These are phyloP conservation scores for Eristalinus aeneus DNA, from an alignment of 2,888 invertebrate genomes.

Conservation along the genomic window DNA sequence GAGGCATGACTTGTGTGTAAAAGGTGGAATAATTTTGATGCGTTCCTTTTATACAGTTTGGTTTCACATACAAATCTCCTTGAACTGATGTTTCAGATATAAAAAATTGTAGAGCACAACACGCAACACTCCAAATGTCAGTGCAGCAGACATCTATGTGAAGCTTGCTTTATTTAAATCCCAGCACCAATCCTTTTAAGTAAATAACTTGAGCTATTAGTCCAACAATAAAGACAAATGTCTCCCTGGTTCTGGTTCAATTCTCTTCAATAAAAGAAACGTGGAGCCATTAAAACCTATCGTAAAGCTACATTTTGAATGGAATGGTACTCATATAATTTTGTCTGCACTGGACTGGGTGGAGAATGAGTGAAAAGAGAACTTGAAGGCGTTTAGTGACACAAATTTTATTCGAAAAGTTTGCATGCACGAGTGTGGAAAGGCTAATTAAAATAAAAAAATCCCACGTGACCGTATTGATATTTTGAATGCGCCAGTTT, in stretches of 20 bases:
- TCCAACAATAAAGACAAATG: neutral
- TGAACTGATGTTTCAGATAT: too few relatives aligned
- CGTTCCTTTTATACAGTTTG: too few relatives aligned
- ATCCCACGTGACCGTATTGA: neutral
- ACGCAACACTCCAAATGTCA: neutral
- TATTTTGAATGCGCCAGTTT: too few relatives aligned
- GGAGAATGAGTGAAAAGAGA: neutral
- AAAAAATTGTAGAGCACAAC: too few relatives aligned
- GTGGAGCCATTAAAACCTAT: neutral
- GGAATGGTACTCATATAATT: neutral
- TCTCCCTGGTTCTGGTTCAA: neutral
- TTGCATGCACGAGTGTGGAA: neutral
- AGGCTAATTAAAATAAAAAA: neutral
- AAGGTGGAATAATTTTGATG: too few relatives aligned
- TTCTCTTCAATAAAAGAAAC: neutral
- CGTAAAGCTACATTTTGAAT: neutral
- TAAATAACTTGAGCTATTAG: neutral
- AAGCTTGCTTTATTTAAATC: neutral
- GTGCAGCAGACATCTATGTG: neutral
- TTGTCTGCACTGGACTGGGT: neutral
- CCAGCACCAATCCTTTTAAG: neutral
- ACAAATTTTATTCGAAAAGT: neutral
- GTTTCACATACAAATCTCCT: too few relatives aligned
- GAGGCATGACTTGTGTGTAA: too few relatives aligned
- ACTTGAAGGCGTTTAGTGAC: neutral